Evolutionary conservation across 2,888 invertebrate genomes (phyloP).

Genomic region (Hartigia nigra): DNA sequence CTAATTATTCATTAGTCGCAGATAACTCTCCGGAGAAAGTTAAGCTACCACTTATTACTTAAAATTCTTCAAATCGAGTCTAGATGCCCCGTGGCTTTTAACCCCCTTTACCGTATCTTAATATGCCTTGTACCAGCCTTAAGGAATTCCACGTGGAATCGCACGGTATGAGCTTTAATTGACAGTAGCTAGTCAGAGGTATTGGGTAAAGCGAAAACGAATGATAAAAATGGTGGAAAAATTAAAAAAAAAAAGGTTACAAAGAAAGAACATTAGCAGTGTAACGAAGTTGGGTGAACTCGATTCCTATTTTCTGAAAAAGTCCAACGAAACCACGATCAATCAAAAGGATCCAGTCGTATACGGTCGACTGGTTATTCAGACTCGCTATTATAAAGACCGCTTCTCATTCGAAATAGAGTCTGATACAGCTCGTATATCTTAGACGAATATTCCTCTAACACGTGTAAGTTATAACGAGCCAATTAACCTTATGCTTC

Average conservation of each 20-base stretch:
- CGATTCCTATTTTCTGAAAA: background rate
- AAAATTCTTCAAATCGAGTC: slow-evolving; percentile 5
- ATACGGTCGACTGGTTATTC: background rate
- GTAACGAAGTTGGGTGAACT: background rate
- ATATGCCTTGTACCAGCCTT: background rate
- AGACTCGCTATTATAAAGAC: background rate
- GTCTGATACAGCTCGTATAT: background rate
- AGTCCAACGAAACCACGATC: background rate
- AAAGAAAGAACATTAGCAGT: background rate
- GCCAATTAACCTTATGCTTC: background rate
- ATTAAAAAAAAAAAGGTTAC: background rate
- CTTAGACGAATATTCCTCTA: background rate
- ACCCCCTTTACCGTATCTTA: background rate
- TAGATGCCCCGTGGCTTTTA: background rate
- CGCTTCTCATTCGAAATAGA: background rate
- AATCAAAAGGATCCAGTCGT: background rate
- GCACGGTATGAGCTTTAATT: background rate
- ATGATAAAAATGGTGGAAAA: background rate
- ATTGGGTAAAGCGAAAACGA: background rate
- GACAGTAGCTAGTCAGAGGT: background rate
- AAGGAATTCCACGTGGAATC: background rate
- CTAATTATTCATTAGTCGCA: background rate
- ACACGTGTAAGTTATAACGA: background rate
- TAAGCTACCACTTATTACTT: background rate
- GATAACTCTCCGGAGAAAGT: background rate